Conservation (phyloP, 2,113 vertebrate genomes). For the Notothenia rossii region DNA sequence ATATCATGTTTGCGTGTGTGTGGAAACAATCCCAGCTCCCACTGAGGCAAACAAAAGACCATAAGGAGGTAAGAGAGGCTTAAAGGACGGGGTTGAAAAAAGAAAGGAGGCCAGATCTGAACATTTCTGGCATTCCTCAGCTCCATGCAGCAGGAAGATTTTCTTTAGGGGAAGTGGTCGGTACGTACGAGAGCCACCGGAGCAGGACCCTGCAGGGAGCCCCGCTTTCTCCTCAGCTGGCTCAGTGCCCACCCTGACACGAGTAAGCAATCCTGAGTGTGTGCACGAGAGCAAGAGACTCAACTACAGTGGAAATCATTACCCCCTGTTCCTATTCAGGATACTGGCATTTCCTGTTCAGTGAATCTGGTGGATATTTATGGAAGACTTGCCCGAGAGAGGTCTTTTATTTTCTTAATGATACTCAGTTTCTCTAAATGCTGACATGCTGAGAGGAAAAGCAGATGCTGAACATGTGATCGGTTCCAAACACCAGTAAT, state of each 20-base stretch:
- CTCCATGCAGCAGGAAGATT: slow-evolving; percentile 62
- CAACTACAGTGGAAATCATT: slow-evolving; percentile 46
- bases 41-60: slow-evolving; percentile 36
- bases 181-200: slow-evolving; percentile 52
- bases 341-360: slow-evolving; percentile 77
- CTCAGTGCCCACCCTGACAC: slow-evolving; percentile 37
- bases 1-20: neutral
- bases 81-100: slow-evolving; percentile 31
- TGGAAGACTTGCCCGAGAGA: slow-evolving; percentile 44
- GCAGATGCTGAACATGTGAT: slow-evolving; percentile 52
- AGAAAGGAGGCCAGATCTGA: slow-evolving; percentile 48
- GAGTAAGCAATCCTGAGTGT: slow-evolving; percentile 58
- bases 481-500: neutral
- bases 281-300: slow-evolving; percentile 37
- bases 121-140: slow-evolving; percentile 75
- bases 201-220: slow-evolving; percentile 49
- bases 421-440: slow-evolving; percentile 59
- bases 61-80: slow-evolving; percentile 27
- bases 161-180: slow-evolving; percentile 69
- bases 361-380: slow-evolving; percentile 66
- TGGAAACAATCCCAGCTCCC: slow-evolving; percentile 33
- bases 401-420: slow-evolving; percentile 44
- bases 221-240: slow-evolving; percentile 44
- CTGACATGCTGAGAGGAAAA: slow-evolving; percentile 46
- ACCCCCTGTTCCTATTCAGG: slow-evolving; percentile 51